Evolutionary conservation across 1,140 invertebrate genomes (phyloP).

Genomic region (Drosophila neocordata): DNA sequence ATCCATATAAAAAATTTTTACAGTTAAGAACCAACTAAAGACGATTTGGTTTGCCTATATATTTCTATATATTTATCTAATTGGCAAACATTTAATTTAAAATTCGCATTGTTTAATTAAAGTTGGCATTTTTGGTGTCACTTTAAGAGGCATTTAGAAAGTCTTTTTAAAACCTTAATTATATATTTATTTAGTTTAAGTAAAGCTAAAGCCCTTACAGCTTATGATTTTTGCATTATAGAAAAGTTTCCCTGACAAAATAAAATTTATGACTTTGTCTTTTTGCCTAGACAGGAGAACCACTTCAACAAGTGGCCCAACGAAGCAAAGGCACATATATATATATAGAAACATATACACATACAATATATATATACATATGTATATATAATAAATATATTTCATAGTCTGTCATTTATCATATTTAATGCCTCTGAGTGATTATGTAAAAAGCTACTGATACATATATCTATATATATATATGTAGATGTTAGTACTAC

Average conservation of each 20-base stretch:
- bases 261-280: constrained; percentile 54
- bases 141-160: too few species aligned
- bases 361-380: not conserved
- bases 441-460: constrained; percentile 60
- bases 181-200: too few species aligned
- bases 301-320: constrained; percentile 4
- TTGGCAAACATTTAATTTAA: too few species aligned
- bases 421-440: constrained; percentile 76
- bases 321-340: not conserved
- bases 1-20: too few species aligned
- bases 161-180: too few species aligned
- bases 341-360: not conserved
- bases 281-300: not conserved
- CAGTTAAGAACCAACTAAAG: too few species aligned
- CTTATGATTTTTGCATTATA: constrained; percentile 25
- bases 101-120: too few species aligned
- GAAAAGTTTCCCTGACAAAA: constrained; percentile 30
- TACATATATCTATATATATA: not conserved
- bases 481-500: constrained; percentile 15
- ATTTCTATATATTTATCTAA: too few species aligned
- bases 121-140: too few species aligned
- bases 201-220: constrained; percentile 25
- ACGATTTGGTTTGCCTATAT: too few species aligned
- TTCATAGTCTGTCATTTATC: constrained; percentile 57
- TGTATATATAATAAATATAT: not conserved